Conservation (phyloP, 2,113 vertebrate genomes). For the Brachypodius melanocephalos region DNA sequence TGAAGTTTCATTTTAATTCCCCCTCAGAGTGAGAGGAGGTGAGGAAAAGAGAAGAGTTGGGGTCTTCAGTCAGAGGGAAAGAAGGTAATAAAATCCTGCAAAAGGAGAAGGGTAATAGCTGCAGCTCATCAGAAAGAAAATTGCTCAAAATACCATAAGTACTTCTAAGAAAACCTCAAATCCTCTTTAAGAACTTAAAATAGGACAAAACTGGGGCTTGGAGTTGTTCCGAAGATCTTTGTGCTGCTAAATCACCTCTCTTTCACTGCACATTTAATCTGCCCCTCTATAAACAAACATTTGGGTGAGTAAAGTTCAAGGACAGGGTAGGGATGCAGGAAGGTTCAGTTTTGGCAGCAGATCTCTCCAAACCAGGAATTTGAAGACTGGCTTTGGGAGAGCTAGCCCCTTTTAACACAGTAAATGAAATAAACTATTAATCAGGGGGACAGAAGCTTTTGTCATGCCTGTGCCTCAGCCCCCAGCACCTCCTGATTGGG, state of each 20-base stretch:
- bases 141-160: neutral
- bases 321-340: neutral
- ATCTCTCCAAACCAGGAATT: neutral
- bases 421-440: neutral
- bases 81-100: neutral
- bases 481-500: neutral
- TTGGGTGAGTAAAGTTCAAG: neutral
- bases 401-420: neutral
- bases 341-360: neutral
- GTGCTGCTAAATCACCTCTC: neutral
- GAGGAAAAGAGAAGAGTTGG: neutral
- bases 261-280: neutral
- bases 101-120: neutral
- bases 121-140: neutral
- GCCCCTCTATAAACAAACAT: neutral
- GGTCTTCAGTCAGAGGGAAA: neutral
- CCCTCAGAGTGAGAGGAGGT: neutral
- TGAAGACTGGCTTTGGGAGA: neutral
- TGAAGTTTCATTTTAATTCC: neutral
- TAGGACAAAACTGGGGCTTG: neutral
- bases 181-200: constrained; percentile 5
- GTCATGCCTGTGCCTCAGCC: neutral
- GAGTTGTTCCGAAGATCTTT: neutral
- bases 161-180: constrained; percentile 32
- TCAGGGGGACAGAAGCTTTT: neutral